Evolutionary conservation across 1,140 invertebrate genomes (phyloP), one percentile per base, ranked within the genome.

Genomic region (Lithobius niger): DNA sequence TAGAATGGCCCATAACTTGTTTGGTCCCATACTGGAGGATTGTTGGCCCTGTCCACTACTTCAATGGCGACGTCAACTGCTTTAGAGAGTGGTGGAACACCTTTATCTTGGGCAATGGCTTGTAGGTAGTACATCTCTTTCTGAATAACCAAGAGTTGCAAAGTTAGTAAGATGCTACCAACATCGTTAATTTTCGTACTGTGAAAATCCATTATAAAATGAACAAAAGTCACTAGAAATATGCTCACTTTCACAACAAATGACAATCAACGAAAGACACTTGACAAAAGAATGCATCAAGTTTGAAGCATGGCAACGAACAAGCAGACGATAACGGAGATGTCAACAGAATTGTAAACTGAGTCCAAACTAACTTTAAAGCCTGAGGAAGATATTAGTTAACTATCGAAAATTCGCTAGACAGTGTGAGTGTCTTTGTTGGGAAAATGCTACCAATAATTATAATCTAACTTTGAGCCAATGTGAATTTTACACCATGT

Each of bases 31-130:
- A 94, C 84, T 73, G 90, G 90, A 72, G 90, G 89, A 80, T 94
- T 94, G 82, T 93, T 94, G 57, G 67, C 69, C 73, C 90, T 84
- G 78, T 95, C 89, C 77, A 94, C 91, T 76, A 94, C 89, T 79
- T 94, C 91, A 78, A 95, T 92, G 75, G 91, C 85, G 76, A 95
- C 88, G 77, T 93, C 90, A 75, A 95, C 90, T 71, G 87, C 87
- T 77, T 89, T 80, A 70, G 86, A 88, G 72, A 92, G 81, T 74
- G 87, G 83, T 72, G 88, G 87, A 74, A 83, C 88, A 70, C 90
- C 90, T 80, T 90, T 91, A 79, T 94, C 91, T 82, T 89, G 82
- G 76, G 90, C 91, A 79, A 88, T 90, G 71, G 90, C 91, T 79
- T 90, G 87, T 83, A 95, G 80, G 78, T 88, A 90, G 82, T 93